Evolutionary conservation across 53 echinoderm and acorn worm species (phyloP).

Genomic region (Actinopyga echinites): DNA sequence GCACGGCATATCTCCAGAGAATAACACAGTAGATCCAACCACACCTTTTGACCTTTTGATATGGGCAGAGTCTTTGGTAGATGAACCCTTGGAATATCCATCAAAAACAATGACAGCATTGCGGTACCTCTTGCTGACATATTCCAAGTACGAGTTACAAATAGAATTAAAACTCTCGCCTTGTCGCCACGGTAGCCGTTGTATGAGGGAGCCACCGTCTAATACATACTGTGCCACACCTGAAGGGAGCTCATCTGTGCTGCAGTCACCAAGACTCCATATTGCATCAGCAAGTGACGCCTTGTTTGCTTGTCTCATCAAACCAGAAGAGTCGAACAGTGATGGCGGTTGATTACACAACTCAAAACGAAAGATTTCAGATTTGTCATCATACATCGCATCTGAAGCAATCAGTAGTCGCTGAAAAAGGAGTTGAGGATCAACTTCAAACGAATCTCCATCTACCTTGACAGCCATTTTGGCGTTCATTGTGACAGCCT

Average conservation of each 20-base stretch:
- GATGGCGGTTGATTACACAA: conserved; percentile 26
- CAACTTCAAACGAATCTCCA: neutral
- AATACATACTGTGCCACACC: conserved; percentile 6
- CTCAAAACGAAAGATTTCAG: conserved; percentile 18
- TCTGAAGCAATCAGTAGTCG: neutral
- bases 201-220: conserved; percentile 51
- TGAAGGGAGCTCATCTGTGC: neutral
- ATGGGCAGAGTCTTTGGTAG: conserved; percentile 18
- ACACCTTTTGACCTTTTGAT: conserved; percentile 21
- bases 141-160: conserved; percentile 18
- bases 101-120: conserved; percentile 43
- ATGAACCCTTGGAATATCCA: conserved; percentile 25
- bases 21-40: neutral
- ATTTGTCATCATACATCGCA: neutral
- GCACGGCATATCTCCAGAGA: conserved; percentile 2
- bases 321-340: conserved; percentile 25
- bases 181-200: conserved; percentile 33
- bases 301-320: conserved; percentile 6
- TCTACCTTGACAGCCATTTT: conserved; percentile 18
- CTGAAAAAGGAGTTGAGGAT: conserved; percentile 50
- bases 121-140: neutral
- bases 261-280: neutral
- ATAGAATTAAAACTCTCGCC: conserved; percentile 41
- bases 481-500: conserved; percentile 11
- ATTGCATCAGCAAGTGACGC: conserved; percentile 17